Evolutionary conservation across 2,888 invertebrate species (phyloP).

Genomic region (Agrotis segetum): DNA sequence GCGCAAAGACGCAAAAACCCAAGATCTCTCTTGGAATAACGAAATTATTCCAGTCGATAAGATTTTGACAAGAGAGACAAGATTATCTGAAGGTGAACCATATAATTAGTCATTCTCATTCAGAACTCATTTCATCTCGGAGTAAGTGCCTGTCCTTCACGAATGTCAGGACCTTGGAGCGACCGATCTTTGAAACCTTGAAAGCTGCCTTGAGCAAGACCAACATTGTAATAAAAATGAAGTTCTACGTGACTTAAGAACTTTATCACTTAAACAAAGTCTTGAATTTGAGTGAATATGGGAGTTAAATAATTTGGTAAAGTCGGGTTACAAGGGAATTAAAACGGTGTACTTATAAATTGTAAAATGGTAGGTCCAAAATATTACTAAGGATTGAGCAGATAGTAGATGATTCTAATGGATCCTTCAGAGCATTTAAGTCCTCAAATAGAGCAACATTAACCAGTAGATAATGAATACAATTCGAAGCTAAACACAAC

Average conservation of each 20-base stretch:
- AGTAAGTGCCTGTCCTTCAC: slow-evolving; percentile 69
- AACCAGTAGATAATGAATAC: slow-evolving; percentile 1
- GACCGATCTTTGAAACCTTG: slow-evolving; percentile 70
- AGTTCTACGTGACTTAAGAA: slow-evolving; percentile 35
- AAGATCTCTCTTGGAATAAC: slow-evolving; percentile 31
- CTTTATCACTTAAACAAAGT: slow-evolving; percentile 30
- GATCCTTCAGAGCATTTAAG: not conserved
- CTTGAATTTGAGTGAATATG: slow-evolving; percentile 9
- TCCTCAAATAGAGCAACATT: not conserved
- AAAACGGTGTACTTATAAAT: not conserved
- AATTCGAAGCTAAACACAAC: not conserved
- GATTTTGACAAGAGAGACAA: slow-evolving; percentile 36
- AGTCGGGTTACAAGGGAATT: not conserved
- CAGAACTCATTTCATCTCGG: slow-evolving; percentile 65
- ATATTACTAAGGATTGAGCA: too few relatives aligned
- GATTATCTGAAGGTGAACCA: slow-evolving; percentile 60
- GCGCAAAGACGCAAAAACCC: slow-evolving; percentile 4
- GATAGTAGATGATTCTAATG: not conserved
- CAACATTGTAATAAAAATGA: slow-evolving; percentile 54
- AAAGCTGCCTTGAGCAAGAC: slow-evolving; percentile 56
- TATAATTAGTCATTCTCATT: slow-evolving; percentile 70
- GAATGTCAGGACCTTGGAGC: slow-evolving; percentile 71
- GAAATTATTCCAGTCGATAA: slow-evolving; percentile 51
- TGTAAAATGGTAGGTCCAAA: too few relatives aligned
- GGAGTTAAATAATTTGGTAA: slow-evolving; percentile 2